Base-by-base conservation (phyloP, 1,140 invertebrate species). In the Adelges cooleyi region DNA sequence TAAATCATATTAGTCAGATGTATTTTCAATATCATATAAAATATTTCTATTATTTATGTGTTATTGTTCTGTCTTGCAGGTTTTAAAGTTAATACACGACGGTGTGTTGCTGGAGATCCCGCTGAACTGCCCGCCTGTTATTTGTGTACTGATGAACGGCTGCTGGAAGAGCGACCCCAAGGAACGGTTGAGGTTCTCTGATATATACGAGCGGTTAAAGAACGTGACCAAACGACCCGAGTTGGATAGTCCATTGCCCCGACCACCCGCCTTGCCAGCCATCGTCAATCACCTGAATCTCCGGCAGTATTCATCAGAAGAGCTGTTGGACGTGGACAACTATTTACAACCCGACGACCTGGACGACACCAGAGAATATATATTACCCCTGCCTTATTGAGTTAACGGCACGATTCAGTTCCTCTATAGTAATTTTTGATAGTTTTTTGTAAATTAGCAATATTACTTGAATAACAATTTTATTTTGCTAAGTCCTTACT, bases 141-240 rank as follows among this genome's bases (percentile, higher is more conserved):
- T 92, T 3, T 85, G 83, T 67, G 82, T 89, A 68, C 74, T 94
- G 67, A 94, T 94, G 90, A 78, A 82, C 4, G 81, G 83, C 2
- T 93, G 90, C 69, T 95, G 91, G 90, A 86, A 86, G 72, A 82
- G 82, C 0, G 88, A 94, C 68, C 85, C 90, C 0, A 80, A 81
- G 44, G 86, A 93, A 70, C 79, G 92, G 23, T 80, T 87, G 18
- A 81, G 76, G 1, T 93, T 93, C 71, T 71, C 79, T 3, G 82
- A 86, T 53, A 86, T 93, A 65, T 79, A 83, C 72, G 80, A 83
- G 11, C 82, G 81, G 68, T 74, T 90, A 11, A 79, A 82, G 51
- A 77, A 78, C 25, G 77, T 73, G 3, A 74, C 76, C 17, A 67
- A 68, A 36, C 53, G 49, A 23, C 54, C 48, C 10, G 51, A 49